These are phyloP conservation scores for Aselliscus stoliczkanus DNA, from an alignment of 2,797 vertebrate genomes.

Conservation along the genomic window DNA sequence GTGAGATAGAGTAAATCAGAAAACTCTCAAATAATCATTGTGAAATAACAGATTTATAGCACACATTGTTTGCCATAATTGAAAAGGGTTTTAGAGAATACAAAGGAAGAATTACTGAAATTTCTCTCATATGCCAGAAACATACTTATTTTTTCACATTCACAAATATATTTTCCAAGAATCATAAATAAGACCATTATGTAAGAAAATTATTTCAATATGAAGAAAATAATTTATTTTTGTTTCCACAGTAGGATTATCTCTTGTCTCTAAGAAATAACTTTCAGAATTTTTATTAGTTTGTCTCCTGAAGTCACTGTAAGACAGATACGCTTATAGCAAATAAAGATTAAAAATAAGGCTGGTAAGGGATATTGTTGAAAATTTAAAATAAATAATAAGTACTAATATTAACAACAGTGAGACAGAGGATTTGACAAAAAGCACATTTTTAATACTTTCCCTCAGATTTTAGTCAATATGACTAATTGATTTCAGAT, in stretches of 20 bases:
- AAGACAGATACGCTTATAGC: background rate
- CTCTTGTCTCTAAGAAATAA: slow-evolving; percentile 23
- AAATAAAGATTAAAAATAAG: slow-evolving; percentile 38
- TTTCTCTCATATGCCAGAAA: slow-evolving; percentile 11
- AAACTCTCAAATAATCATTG: background rate
- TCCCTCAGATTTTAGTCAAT: slow-evolving; percentile 8
- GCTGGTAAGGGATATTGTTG: background rate
- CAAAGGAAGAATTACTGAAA: slow-evolving; percentile 16
- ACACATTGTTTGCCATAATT: background rate
- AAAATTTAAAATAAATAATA: slow-evolving; percentile 32
- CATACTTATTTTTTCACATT: background rate
- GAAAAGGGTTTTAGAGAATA: slow-evolving; percentile 8
- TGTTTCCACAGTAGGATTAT: background rate
- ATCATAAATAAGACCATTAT: slow-evolving; percentile 28
- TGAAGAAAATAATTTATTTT: slow-evolving; percentile 26
- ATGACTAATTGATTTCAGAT: background rate
- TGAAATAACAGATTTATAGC: background rate
- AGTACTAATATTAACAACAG: background rate
- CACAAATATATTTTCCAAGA: slow-evolving; percentile 8
- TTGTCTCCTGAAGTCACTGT: slow-evolving; percentile 3
- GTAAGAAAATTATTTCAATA: slow-evolving; percentile 21
- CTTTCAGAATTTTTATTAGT: slow-evolving; percentile 15
- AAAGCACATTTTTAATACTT: background rate
- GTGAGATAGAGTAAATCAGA: background rate
- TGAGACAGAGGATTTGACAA: background rate